Percentiles rank a stretch among this genome's conserved stretches.
Evolutionary conservation across 2,888 invertebrate species (phyloP).

Genomic region (Leucozona laternaria): DNA sequence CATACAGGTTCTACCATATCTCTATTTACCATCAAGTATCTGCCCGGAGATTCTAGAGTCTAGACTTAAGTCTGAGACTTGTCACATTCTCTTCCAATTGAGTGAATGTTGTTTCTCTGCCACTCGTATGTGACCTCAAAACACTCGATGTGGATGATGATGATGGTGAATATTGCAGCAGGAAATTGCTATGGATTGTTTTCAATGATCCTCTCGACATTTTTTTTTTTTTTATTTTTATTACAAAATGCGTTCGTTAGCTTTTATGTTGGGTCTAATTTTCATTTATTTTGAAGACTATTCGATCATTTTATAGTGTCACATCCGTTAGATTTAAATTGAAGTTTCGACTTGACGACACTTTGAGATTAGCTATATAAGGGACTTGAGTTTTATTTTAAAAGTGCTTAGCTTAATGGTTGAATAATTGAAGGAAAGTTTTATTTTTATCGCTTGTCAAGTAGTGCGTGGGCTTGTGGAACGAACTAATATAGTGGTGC

Average conservation of each 20-base stretch:
- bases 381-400: constrained; percentile 11
- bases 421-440: constrained; percentile 46
- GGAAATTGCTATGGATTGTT: constrained; percentile 32
- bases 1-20: constrained; percentile 1
- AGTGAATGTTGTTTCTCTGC: constrained; percentile 39
- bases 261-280: constrained; percentile 4
- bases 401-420: constrained; percentile 36
- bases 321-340: constrained; percentile 57
- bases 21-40: constrained; percentile 46
- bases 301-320: constrained; percentile 66
- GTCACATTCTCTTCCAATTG: constrained; percentile 53
- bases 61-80: constrained; percentile 67
- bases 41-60: constrained; percentile 47
- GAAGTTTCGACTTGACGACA: constrained; percentile 25
- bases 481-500: constrained; percentile 14
- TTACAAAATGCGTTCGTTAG: constrained; percentile 28
- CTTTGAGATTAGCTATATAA: constrained; percentile 33
- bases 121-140: constrained; percentile 65
- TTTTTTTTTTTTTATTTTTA: constrained; percentile 21
- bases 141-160: constrained; percentile 16
- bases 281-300: constrained; percentile 19
- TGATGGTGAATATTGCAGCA: constrained; percentile 17
- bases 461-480: constrained; percentile 8
- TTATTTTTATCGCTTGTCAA: constrained; percentile 44
- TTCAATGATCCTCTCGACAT: constrained; percentile 30